Base-by-base conservation (phyloP, 2,888 invertebrate species). In the Ashinkailepas kermadecensis region DNA sequence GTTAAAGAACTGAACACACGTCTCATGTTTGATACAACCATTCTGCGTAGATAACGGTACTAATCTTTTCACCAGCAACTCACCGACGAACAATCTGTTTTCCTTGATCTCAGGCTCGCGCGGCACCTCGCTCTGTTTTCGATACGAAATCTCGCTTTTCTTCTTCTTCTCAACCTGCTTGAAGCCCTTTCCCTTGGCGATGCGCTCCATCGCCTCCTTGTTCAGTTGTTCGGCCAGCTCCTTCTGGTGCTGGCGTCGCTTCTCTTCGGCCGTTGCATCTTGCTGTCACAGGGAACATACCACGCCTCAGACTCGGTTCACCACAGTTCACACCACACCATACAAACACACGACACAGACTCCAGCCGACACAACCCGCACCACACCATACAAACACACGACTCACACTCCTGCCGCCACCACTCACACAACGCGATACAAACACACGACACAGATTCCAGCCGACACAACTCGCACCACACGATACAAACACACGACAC, bases 201-300 rank as follows among this genome's bases (percentile, higher is more conserved):
- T 88, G 74, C 99, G 91, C 86, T 95, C 95, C 85, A 94, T 93
- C 0, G 99, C 99, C 83, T 94, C 94, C 86, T 96, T 95, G 86
- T 99, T 99, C 70, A 99, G 89, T 83, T 93, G 92, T 82, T 93
- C 91, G 0, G 96, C 96, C 83, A 99, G 88, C 88, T 99, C 98
- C 85, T 95, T 94, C 88, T 99, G 99, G 89, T 99, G 97, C 86
- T 95, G 93, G 85, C 96, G 96, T 21, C 99, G 92, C 88, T 99
- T 99, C 86, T 99, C 99, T 87, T 99, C 99, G 0, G 97, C 94
- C 18, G 97, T 96, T 85, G 95, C 94, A 87, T 99, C 98, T 65
- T 95, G 95, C 89, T 90, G 85, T 59, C 85, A 85, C 82, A 21
- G 74, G 56, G 81, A 74, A 67, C 80, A 80, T 62, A 81, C 65